Evolutionary conservation across 2,797 vertebrate genomes (phyloP).

Genomic region (Sorex maritimensis): DNA sequence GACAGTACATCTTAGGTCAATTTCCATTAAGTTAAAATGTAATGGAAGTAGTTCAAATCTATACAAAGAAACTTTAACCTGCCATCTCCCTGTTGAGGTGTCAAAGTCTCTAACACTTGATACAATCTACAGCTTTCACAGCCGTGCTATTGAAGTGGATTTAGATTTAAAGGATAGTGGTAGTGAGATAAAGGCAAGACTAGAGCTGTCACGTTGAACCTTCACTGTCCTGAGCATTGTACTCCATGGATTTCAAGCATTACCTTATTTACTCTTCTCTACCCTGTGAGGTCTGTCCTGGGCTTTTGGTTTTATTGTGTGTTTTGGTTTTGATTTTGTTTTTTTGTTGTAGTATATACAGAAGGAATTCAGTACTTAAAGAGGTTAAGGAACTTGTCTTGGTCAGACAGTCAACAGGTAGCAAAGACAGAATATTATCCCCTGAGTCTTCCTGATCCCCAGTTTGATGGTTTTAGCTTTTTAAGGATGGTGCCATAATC

Average conservation of each 20-base stretch:
- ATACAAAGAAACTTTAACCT: constrained; percentile 24
- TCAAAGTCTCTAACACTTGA: not conserved
- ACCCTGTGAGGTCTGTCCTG: not conserved
- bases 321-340: not conserved
- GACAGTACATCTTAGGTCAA: constrained; percentile 2
- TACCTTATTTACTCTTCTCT: not conserved
- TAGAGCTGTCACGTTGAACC: not conserved
- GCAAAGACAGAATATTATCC: not conserved
- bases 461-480: not conserved
- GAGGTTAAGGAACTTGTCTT: not conserved
- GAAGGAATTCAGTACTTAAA: not conserved
- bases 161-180: not conserved
- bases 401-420: not conserved
- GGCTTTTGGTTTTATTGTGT: no score
- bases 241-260: not conserved
- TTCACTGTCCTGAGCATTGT: not conserved
- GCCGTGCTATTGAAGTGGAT: not conserved
- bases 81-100: not conserved
- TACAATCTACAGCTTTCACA: constrained; percentile 17
- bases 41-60: constrained; percentile 57
- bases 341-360: not conserved
- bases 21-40: constrained; percentile 39
- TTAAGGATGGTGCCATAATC: not conserved
- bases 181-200: not conserved
- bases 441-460: not conserved